Evolutionary conservation across 1,140 invertebrate genomes (phyloP), one percentile per base, ranked within the genome.

Genomic region (Caerostris extrusa): DNA sequence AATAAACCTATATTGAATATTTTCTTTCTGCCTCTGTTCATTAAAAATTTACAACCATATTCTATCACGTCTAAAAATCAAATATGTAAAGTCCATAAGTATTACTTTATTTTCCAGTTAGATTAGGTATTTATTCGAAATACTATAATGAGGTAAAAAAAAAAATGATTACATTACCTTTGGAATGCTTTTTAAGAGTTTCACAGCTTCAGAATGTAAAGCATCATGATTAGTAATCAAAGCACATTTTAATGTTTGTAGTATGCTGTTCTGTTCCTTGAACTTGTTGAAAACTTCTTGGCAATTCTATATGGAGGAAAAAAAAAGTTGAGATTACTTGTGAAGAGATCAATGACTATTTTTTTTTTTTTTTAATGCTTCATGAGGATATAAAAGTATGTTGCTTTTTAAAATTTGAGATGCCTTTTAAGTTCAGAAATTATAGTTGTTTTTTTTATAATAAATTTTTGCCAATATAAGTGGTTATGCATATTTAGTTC

Each of bases 221-320:
- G 67, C 34, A 10, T 81, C 58, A 77, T 77, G 85, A 19, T 82
- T 85, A 6, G 83, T 91, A 50, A 85, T 87, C 8, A 94, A 19
- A 50, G 89, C 89, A 61, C 17, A 83, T 58, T 94, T 94, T 5
- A 94, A 8, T n/a, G 34, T 88, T 10, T 94, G 64, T 14, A 94
- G 56, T n/a, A 91, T 86, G 8, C 12, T 90, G 6, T 77, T 56
- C 6, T 91, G 61, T 17, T 94, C 58, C 69, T 94, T 71, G 53
- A 94, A 64, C 19, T 88, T 88, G 58, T 81, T 57, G 57, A 90
- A 94, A n/a, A 94, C 85, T 50, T 71, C 19, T 12, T 61, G 53
- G 81, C 56, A 87, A 55, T 90, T 91, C 94, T 94, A 14, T 17
- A 19, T 10, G 61, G 55, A n/a, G 19, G n/a, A 58, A 57, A 85